Conservation (phyloP, 2,888 invertebrate genomes). For the Sialis lutaria region DNA sequence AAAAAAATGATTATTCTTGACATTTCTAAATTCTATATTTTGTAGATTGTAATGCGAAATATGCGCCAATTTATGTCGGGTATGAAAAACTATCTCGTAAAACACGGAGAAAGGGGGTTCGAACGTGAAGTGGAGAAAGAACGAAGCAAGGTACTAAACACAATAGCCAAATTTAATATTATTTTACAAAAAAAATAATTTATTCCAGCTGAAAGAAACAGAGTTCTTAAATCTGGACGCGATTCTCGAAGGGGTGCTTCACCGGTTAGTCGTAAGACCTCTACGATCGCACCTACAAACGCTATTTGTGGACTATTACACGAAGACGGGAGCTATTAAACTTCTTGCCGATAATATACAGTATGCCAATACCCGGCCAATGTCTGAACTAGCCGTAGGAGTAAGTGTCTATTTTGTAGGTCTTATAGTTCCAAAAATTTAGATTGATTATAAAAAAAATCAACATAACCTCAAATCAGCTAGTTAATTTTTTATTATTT, state of each 20-base stretch:
- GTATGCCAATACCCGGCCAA: slow-evolving; percentile 46
- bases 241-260: slow-evolving; percentile 87
- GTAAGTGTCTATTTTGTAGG: slow-evolving; percentile 21
- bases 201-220: slow-evolving; percentile 53
- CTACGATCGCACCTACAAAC: slow-evolving; percentile 68
- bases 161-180: not conserved
- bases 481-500: not conserved
- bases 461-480: not conserved
- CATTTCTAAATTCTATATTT: slow-evolving; percentile 8
- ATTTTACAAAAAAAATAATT: not conserved
- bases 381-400: slow-evolving; percentile 50
- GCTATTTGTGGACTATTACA: slow-evolving; percentile 79
- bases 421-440: not conserved
- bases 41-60: slow-evolving; percentile 63
- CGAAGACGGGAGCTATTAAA: slow-evolving; percentile 50
- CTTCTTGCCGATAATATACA: slow-evolving; percentile 54
- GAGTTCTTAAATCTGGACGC: slow-evolving; percentile 93
- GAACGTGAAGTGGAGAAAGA: slow-evolving; percentile 81
- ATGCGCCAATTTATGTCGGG: slow-evolving; percentile 96
- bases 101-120: slow-evolving; percentile 86
- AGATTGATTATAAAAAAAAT: not conserved
- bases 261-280: slow-evolving; percentile 75
- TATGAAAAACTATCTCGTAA: slow-evolving; percentile 94
- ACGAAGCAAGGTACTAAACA: slow-evolving; percentile 43
- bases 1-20: too few relatives aligned